Conservation (phyloP, 2,113 vertebrate species). For the Pithys albifrons region DNA sequence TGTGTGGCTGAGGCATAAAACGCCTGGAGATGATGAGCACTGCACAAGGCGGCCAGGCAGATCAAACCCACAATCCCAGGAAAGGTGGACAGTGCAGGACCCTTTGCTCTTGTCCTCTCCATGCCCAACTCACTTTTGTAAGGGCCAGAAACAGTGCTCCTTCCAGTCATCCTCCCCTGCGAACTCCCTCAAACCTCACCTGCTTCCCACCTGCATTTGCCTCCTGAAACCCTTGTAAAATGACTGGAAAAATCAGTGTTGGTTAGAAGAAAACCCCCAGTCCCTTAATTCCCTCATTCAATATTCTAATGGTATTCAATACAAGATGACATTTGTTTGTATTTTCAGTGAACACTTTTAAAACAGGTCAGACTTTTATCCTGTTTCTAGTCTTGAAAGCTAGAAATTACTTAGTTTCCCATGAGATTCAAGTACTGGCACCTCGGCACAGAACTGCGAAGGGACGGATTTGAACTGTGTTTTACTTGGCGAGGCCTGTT, state of each 20-base stretch:
- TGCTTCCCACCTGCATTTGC: background rate
- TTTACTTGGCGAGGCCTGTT: background rate
- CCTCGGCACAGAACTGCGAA: background rate
- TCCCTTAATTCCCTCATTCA: background rate
- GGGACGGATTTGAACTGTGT: background rate
- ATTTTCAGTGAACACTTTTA: background rate
- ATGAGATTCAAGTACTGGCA: background rate
- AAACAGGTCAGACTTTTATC: background rate
- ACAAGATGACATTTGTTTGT: background rate
- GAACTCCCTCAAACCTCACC: accelerated
- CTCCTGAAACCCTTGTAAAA: background rate
- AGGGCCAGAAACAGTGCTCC: background rate
- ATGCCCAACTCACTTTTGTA: background rate
- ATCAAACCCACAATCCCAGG: background rate
- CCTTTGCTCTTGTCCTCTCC: background rate
- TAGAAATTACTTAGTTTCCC: background rate
- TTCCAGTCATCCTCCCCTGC: background rate
- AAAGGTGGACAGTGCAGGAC: background rate
- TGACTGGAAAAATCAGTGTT: background rate
- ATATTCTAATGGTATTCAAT: background rate
- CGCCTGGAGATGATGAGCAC: constrained; percentile 44
- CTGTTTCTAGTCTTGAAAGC: background rate
- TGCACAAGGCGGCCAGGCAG: background rate
- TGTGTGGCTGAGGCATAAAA: constrained; percentile 36
- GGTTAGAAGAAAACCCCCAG: background rate